Evolutionary conservation across 2,113 vertebrate species (phyloP), one percentile per base, ranked within the genome.

Genomic region (Lipophrys pholis): DNA sequence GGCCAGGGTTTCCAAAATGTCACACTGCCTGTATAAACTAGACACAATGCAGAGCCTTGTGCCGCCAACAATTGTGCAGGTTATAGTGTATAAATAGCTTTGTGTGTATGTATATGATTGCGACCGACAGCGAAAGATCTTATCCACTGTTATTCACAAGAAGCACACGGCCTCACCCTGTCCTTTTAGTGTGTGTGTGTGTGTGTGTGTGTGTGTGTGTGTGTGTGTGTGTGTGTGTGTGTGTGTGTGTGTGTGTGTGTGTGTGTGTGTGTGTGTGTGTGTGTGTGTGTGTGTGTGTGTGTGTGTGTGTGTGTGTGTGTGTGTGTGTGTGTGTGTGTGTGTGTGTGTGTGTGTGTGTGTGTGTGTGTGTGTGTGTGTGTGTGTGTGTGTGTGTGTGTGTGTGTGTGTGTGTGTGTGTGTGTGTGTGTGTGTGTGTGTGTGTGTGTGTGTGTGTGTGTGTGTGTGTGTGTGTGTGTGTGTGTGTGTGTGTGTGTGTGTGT

Each of bases 131-230:
- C n/a, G 12, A 53, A 40, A 70, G 56, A 59, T 80, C 63, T 67
- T 69, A 69, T 71, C 55, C 40, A 46, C 38, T 59, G 38, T 49
- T 73, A 69, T 69, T 76, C 50, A 74, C 8, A 6, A 58, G 52
- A 45, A 53, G 46, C 66, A 42, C 61, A 35, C n/a, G 21, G 50
- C 85, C 82, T 72, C 76, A 70, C 85, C 80, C 74, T 76, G 80
- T 62, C 42, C 74, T 64, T 71, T 21, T 16, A 39, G 48, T 15
- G 17, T 4, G 21, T 30, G 21, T 30, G 21, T 4, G 21, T 30
- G 21, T 4, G 21, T 4, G 21, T 66, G 55, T 52, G 36, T 30
- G 53, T 48, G 35, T 21, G 53, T 67, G 66, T 48, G 69, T 46
- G 75, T 51, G 21, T 30, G 21, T 4, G 21, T 30, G 21, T 4